phyloP scores from a whole-genome alignment of 37 sponge, comb jelly and placozoan species.

The Mnemiopsis leidyi region DNA sequence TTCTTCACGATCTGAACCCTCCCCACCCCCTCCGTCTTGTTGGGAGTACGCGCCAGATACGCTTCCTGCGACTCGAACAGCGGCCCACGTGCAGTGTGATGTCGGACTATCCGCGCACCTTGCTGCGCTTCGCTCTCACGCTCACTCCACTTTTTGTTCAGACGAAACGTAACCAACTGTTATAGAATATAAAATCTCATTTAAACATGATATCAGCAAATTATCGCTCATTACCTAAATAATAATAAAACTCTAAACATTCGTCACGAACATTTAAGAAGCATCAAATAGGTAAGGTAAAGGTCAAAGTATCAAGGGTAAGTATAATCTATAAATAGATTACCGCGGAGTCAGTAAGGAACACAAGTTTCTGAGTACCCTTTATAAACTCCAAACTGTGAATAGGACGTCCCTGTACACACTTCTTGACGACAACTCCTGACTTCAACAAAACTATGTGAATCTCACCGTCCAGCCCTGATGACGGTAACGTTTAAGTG shows the following conservation, averaged over 20 bases:
- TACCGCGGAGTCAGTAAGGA: background rate
- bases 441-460: background rate
- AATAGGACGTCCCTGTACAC: background rate
- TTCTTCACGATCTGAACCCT: background rate
- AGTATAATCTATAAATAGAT: background rate
- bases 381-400: background rate
- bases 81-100: background rate
- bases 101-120: background rate
- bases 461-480: conserved; percentile 33
- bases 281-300: too few species aligned
- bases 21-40: background rate
- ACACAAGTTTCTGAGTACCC: background rate
- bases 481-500: background rate
- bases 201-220: too few species aligned
- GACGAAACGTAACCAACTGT: conserved; percentile 36
- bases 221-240: too few species aligned
- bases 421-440: background rate
- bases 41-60: background rate
- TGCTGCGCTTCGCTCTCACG: background rate
- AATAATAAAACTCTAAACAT: too few species aligned
- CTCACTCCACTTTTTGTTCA: background rate
- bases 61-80: background rate
- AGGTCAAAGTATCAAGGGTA: too few species aligned
- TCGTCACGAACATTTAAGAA: too few species aligned
- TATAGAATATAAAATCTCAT: too few species aligned